Evolutionary conservation across 1,140 invertebrate species (phyloP).

Genomic region (Zaprionus africanus): DNA sequence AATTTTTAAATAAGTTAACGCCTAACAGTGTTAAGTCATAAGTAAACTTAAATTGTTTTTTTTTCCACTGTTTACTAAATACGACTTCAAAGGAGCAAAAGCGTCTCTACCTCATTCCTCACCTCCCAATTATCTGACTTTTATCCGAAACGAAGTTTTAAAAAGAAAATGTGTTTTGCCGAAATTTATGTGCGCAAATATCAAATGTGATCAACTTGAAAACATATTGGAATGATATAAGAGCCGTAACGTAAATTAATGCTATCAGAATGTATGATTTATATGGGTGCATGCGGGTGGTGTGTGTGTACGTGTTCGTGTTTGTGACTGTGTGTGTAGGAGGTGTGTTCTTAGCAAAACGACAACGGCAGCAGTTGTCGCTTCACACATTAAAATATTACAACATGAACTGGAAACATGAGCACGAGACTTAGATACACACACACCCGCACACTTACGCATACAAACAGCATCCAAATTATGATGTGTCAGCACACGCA

Average conservation of each 20-base stretch:
- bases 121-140: neutral
- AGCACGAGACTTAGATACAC: conserved; percentile 49
- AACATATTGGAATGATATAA: conserved; percentile 71
- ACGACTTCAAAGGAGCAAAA: neutral
- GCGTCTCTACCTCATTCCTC: neutral
- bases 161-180: conserved; percentile 30
- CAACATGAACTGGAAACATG: conserved; percentile 79
- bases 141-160: neutral
- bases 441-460: conserved; percentile 10
- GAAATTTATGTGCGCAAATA: conserved; percentile 42
- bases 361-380: conserved; percentile 80
- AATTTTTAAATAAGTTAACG: no score
- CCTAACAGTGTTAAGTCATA: no score
- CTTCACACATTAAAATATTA: conserved; percentile 81
- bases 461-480: conserved; percentile 63
- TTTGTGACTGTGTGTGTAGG: conserved; percentile 1
- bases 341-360: conserved; percentile 52
- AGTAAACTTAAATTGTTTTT: no score
- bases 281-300: conserved; percentile 24
- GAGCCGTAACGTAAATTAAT: conserved; percentile 65
- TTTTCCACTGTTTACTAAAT: neutral
- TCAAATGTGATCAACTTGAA: conserved; percentile 54
- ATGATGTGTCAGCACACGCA: conserved; percentile 73
- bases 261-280: conserved; percentile 68
- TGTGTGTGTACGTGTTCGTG: neutral